Base-by-base conservation (phyloP, 2,797 vertebrate species). In the Poeciliopsis presidionis region DNA sequence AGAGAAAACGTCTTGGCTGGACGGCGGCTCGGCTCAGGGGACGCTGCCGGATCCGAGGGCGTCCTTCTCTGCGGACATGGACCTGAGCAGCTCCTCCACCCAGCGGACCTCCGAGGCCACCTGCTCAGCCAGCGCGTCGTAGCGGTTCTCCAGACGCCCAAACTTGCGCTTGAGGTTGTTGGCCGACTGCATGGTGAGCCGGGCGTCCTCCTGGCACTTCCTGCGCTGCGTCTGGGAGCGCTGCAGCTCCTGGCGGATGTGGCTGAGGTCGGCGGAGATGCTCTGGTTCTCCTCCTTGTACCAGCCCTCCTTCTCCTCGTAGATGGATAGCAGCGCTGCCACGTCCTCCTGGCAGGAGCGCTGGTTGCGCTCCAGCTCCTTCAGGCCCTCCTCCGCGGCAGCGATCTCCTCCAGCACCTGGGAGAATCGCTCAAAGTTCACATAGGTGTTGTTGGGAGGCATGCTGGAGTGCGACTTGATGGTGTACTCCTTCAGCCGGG, bases 381-480 rank as follows among this genome's bases (percentile, higher is more conserved):
- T 94, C 63, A 99, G 94, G 74, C 96, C 96, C 80, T 99, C 98
- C 91, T 99, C 98, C 0, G 97, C 97, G 0, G 92, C 96, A 0
- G 96, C 95, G 41, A 99, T 97, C 93, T 99, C 98, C 92, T 99
- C 98, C 61, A 99, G 96, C 76, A 99, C 98, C 84, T 95, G 96
- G 39, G 98, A 99, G 95, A 99, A 99, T 90, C 98, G 97, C 95
- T 99, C 98, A 0, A 99, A 99, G 95, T 97, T 99, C 93, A 97
- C 93, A 79, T 99, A 99, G n/a, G 97, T 98, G 93, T 99, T 99
- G 95, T 99, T 99, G 71, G 98, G 98, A 0, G 98, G 98, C 98
- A 99, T 99, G 95, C 98, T 99, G 36, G 98, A 99, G 93, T 99
- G 98, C 0, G 98, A 99, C 87, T 99, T 99, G 94, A 99, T 98